Base-by-base conservation (phyloP, 2,113 vertebrate species). In the Cynoglossus semilaevis region DNA sequence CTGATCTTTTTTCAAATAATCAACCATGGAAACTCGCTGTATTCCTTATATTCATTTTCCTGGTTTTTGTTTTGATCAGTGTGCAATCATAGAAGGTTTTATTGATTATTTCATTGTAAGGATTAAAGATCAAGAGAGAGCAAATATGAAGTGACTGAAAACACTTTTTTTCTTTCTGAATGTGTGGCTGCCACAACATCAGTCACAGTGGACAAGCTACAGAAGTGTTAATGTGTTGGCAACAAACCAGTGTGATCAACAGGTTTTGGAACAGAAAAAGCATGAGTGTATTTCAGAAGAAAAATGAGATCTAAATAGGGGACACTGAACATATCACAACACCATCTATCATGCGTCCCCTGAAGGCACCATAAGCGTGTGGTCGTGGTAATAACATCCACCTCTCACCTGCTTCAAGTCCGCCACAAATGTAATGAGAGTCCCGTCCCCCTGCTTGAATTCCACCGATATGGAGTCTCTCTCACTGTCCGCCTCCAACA, bases 331-430 rank as follows among this genome's bases (percentile, higher is more conserved):
- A 1, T 41, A 41, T 41, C 38, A 41, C 38, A 41, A 12, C 38
- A 41, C 5, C 9, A 40, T 13, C 5, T 14, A 1, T 41, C 38
- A 12, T 13, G 10, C 12, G 22, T 50, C 49, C 16, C 8, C 8
- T 34, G 1, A 9, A 3, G 16, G 15, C 50, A 16, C 42, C 2
- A 12, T 14, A 41, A 41, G 14, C 9, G 38, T 14, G 38, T 41
- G 38, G 9, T 11, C 14, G 4, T 12, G 14, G 22, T 29, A 41
- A 14, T 41, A 12, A 14, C 38, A 41, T 8, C 16, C 55, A 3
- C 9, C 16, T 45, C 91, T 90, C 86, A 96, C 96, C 94, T 94
- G 94, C 80, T 86, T 94, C 79, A 98, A 96, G 87, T 98, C 96
- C 2, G 91, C 96, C 41, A 92, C 76, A 67, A 96, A 94, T 38